phyloP scores from a whole-genome alignment of 2,888 invertebrate genomes.

The Conus canariensis region DNA sequence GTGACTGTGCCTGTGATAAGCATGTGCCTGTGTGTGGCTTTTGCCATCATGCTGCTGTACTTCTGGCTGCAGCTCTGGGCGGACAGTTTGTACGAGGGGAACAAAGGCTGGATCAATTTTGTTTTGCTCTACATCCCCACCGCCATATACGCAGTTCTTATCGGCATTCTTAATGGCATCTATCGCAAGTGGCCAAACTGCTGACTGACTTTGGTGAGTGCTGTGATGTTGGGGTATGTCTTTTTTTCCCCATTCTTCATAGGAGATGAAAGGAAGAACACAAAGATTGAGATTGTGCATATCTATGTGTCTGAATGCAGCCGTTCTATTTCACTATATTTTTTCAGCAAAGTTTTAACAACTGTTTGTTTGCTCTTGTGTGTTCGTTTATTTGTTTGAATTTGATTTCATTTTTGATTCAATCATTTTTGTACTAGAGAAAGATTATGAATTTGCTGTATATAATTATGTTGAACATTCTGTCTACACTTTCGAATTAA shows the following conservation, averaged over 20 bases:
- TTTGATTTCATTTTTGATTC: no score
- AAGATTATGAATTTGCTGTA: no score
- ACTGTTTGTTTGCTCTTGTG: no score
- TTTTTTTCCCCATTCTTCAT: neutral
- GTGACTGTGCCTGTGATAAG: constrained; percentile 86
- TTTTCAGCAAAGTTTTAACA: no score
- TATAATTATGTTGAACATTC: no score
- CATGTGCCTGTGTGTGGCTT: constrained; percentile 84
- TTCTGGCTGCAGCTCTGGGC: constrained; percentile 81
- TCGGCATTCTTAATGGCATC: constrained; percentile 85
- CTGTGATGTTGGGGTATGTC: neutral
- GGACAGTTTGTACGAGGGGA: constrained; percentile 60
- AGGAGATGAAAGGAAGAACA: no score
- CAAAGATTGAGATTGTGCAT: no score
- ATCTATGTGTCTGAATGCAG: no score
- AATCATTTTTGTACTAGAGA: no score
- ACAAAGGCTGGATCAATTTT: constrained; percentile 59
- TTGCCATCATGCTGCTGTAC: constrained; percentile 85
- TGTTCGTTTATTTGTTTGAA: no score
- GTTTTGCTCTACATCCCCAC: constrained; percentile 81
- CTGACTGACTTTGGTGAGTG: constrained; percentile 87
- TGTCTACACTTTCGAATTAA: no score
- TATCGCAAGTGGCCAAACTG: constrained; percentile 85
- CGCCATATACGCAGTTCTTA: constrained; percentile 85
- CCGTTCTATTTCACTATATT: no score